Conservation (phyloP, 2,888 invertebrate species). For the Pseudolycoriella hygida region DNA sequence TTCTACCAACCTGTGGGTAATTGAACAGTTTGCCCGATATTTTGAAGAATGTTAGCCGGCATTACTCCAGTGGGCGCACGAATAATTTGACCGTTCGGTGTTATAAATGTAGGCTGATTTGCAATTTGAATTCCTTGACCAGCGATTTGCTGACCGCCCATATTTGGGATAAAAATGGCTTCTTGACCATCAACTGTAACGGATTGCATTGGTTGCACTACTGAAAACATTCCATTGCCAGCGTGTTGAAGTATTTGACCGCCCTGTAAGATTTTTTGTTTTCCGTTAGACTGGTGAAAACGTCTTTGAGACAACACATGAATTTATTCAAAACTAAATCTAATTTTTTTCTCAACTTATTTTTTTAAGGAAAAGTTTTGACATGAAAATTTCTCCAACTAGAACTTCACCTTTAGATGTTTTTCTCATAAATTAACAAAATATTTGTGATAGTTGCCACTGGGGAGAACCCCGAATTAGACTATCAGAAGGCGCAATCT, state of each 20-base stretch:
- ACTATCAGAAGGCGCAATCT: no score
- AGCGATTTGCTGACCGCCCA: constrained; percentile 18
- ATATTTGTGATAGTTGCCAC: no score
- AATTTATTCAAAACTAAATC: no score
- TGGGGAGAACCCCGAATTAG: no score
- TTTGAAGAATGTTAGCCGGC: constrained; percentile 52
- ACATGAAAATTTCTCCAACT: no score
- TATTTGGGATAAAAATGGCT: constrained; percentile 76
- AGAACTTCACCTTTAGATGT: no score
- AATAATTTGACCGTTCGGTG: constrained; percentile 51
- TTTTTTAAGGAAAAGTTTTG: no score
- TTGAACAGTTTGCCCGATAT: constrained; percentile 50
- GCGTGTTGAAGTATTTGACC: constrained; percentile 16
- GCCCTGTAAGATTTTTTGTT: no score
- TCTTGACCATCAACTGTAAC: constrained; percentile 88
- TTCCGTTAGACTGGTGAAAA: no score
- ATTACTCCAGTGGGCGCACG: constrained; percentile 41
- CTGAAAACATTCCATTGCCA: constrained; percentile 26
- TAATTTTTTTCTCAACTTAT: no score
- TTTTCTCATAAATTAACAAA: no score
- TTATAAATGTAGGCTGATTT: constrained; percentile 35
- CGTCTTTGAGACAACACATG: no score
- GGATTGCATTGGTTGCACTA: constrained; percentile 69
- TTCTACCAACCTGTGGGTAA: constrained; percentile 36
- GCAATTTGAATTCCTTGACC: constrained; percentile 38